Conservation (phyloP, 2,888 invertebrate species). For the Bruchidius siliquastri region DNA sequence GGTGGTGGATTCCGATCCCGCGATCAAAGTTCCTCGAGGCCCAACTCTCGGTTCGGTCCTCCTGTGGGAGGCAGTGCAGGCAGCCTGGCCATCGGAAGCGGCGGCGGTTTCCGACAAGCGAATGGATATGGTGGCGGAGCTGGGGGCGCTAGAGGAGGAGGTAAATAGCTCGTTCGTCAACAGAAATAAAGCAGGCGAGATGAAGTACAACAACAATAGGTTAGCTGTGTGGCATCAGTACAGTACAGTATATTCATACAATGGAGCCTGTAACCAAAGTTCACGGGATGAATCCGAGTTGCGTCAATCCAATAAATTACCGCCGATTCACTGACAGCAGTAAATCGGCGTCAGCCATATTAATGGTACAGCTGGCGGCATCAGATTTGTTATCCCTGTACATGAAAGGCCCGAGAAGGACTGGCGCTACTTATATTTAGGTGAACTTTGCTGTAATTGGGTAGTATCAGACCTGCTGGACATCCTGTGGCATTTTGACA, state of each 20-base stretch:
- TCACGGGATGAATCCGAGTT: too few species aligned
- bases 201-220: not conserved
- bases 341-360: too few species aligned
- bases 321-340: too few species aligned
- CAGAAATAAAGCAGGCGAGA: not conserved
- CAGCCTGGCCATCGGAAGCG: slow-evolving; percentile 18
- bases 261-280: too few species aligned
- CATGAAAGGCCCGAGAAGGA: too few species aligned
- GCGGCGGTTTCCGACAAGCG: slow-evolving; percentile 15
- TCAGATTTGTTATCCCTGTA: too few species aligned
- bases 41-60: slow-evolving; percentile 10
- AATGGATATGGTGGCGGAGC: slow-evolving; percentile 20
- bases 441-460: too few species aligned
- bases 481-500: too few species aligned
- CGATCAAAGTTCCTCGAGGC: slow-evolving; percentile 10
- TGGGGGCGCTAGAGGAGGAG: not conserved
- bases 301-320: too few species aligned
- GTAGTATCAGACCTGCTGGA: too few species aligned
- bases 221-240: not conserved
- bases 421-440: too few species aligned
- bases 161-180: not conserved
- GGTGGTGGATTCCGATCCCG: slow-evolving; percentile 20
- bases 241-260: not conserved
- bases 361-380: too few species aligned
- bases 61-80: slow-evolving; percentile 19